Evolutionary conservation across 1,140 invertebrate species (phyloP).

Genomic region (Caenorhabditis briggsae): DNA sequence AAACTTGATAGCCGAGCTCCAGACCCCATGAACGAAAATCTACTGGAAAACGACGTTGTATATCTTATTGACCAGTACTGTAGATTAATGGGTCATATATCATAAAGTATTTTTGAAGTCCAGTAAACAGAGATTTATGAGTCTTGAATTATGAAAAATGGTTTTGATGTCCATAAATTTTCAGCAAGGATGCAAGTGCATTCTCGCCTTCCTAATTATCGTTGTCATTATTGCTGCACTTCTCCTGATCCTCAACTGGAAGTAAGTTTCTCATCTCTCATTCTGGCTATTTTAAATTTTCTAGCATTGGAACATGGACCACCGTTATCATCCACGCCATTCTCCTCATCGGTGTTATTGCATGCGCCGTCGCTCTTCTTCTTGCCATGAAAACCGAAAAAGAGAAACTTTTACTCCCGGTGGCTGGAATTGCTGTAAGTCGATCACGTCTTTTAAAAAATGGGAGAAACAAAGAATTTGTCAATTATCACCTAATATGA

Average conservation of each 20-base stretch:
- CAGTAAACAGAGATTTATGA: no score
- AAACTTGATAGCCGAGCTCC: no score
- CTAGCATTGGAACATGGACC: conserved; percentile 51
- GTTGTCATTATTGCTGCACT: conserved; percentile 8
- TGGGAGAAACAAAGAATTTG: background rate
- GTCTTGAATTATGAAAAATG: background rate
- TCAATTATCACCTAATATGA: conserved; percentile 45
- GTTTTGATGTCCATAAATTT: background rate
- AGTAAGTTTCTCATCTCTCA: background rate
- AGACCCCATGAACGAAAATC: no score
- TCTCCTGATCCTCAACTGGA: conserved; percentile 34
- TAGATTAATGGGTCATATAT: no score
- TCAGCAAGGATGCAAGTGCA: conserved; percentile 56
- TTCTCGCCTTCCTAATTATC: conserved; percentile 5
- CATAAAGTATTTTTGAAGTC: no score
- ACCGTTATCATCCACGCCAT: conserved; percentile 26
- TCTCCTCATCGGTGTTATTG: conserved; percentile 20
- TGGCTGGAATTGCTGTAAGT: conserved; percentile 51
- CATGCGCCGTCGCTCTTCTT: conserved; percentile 20
- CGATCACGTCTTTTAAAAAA: background rate
- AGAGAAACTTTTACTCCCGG: conserved; percentile 52
- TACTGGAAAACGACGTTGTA: no score
- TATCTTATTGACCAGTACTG: no score
- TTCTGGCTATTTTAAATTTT: background rate
- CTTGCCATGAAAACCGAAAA: conserved; percentile 59